Evolutionary conservation across 1,140 invertebrate species (phyloP), one percentile per base, ranked within the genome.

Genomic region (Pseudobourletiella spinata): DNA sequence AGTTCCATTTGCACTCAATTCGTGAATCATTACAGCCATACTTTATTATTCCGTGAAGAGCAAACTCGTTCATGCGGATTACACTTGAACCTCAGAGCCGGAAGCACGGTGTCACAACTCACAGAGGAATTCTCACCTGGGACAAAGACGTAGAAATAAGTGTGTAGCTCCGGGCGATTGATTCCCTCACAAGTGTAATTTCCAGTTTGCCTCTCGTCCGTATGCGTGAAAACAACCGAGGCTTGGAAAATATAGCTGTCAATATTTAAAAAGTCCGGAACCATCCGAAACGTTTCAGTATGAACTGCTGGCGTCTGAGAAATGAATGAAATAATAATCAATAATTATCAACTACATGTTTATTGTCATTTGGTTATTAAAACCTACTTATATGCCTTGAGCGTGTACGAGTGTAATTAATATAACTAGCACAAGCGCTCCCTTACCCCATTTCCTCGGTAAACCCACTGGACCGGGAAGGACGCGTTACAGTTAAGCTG

Each of bases 101-200:
- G n/a, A n/a, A n/a, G n/a, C n/a, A n/a, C n/a, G n/a, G n/a, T n/a
- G n/a, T n/a, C n/a, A n/a, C n/a, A n/a, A n/a, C n/a, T n/a, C n/a
- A n/a, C 14, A n/a, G 28, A 51, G 15, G 8, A 20, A 16, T 15
- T 3, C 30, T 61, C 50, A 66, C 64, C 64, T 58, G 59, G 59
- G 15, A 66, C 64, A 28, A 42, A 66, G 4, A 66, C 25, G 30
- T 58, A 66, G 20, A 66, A 30, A 20, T 35, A 50, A 26, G 63
- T 30, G 14, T 39, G 16, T 22, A 44, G 48, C 25, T 59, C 52
- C 2, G 63, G 46, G 4, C 46, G 16, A 20, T 52, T n/a, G 42
- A 66, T 43, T 3, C 59, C 46, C 48, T 61, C 3, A 29, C 64
- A 66, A 54, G 64, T 54, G 29, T 66, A 66, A 16, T 48, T 61